A percentile compares a stretch with the other conserved stretches of the same genome.
Conservation (phyloP, 2,888 invertebrate species). For the Steromphala cineraria region DNA sequence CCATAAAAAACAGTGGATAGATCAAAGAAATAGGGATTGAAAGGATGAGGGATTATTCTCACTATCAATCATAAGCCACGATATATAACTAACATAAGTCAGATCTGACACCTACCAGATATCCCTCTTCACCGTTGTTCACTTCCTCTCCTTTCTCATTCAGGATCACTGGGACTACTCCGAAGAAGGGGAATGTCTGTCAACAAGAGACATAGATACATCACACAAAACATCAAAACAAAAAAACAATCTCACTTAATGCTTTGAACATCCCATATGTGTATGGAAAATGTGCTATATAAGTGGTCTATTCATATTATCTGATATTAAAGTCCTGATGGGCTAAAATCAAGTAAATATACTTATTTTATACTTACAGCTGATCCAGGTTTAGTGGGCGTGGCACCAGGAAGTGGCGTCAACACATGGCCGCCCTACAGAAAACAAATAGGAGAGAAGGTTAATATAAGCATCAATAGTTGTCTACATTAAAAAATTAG, state of each 20-base stretch:
- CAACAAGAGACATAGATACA: background rate
- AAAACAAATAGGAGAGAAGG: background rate
- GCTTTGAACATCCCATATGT: no score
- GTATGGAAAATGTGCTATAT: no score
- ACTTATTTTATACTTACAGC: conserved; percentile 84
- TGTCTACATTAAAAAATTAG: no score
- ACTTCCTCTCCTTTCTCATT: conserved; percentile 87
- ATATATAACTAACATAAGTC: background rate
- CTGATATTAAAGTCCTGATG: no score
- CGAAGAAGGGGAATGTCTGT: conserved; percentile 97
- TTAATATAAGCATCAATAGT: no score
- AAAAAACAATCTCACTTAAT: no score
- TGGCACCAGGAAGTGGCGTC: conserved; percentile 95
- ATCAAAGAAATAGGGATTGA: no score
- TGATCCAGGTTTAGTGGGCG: conserved; percentile 97
- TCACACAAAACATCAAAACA: no score
- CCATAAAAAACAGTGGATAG: no score
- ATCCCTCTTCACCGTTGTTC: conserved; percentile 93
- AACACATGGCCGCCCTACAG: conserved; percentile 93
- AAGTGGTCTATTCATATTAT: no score
- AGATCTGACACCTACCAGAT: conserved; percentile 80
- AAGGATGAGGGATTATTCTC: no score
- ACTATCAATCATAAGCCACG: no score
- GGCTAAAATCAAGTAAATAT: background rate
- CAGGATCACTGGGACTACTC: conserved; percentile 90